Evolutionary conservation across 2,797 vertebrate species (phyloP).

Genomic region (Cyclura pinguis): DNA sequence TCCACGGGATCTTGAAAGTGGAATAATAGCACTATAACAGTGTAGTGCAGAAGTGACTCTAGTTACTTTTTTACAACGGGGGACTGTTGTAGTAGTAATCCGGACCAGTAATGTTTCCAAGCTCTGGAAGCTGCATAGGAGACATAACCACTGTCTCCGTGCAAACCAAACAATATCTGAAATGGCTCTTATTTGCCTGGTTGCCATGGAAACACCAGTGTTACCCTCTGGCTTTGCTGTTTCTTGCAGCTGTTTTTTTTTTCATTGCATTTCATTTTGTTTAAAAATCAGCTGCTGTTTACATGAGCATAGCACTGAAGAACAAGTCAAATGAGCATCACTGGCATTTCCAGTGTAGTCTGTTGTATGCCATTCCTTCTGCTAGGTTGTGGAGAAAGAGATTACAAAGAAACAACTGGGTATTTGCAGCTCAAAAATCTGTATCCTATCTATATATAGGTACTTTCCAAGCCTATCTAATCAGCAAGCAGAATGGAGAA

Average conservation of each 20-base stretch:
- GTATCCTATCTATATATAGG: neutral
- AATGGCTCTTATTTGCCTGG: neutral
- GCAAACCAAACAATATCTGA: slow-evolving; percentile 5
- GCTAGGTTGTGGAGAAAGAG: neutral
- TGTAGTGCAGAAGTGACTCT: too few relatives aligned
- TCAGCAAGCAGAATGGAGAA: slow-evolving; percentile 1
- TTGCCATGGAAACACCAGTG: slow-evolving; percentile 54
- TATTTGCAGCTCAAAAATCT: neutral
- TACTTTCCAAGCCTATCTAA: fast-evolving
- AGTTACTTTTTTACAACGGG: neutral
- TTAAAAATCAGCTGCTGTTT: slow-evolving; percentile 45
- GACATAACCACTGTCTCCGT: neutral
- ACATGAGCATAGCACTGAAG: fast-evolving
- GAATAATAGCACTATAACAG: too few relatives aligned
- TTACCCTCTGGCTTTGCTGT: slow-evolving; percentile 17
- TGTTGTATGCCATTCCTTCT: fast-evolving
- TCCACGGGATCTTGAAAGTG: too few relatives aligned
- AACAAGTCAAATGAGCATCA: fast-evolving
- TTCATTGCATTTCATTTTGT: neutral
- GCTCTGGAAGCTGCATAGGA: neutral
- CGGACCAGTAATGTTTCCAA: too few relatives aligned
- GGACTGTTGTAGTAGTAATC: too few relatives aligned
- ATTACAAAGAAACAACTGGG: neutral
- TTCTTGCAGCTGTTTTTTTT: neutral
- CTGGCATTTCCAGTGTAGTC: neutral